Evolutionary conservation across 92 coral and sea anemone genomes (phyloP).

Genomic region (Micromussa lordhowensis): DNA sequence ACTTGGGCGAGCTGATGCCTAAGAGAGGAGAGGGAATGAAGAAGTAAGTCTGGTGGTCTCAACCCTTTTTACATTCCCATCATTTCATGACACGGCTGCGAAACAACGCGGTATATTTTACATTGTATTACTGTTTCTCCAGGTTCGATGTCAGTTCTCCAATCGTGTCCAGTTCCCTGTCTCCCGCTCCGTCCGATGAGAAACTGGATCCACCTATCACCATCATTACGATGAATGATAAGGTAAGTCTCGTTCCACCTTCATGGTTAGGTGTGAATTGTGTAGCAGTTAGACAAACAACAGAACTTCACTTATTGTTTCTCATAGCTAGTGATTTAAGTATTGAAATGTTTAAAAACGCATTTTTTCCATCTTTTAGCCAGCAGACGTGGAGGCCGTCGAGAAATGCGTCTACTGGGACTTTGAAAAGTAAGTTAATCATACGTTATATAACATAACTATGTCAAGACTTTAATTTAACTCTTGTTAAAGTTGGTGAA

Average conservation of each 20-base stretch:
- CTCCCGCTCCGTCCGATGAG: slow-evolving; percentile 67
- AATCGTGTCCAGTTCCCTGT: slow-evolving; percentile 74
- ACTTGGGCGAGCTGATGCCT: slow-evolving; percentile 81
- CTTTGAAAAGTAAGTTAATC: slow-evolving; percentile 75
- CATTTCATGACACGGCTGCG: neutral
- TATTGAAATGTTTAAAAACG: neutral
- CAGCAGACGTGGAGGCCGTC: slow-evolving; percentile 53
- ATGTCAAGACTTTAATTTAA: neutral
- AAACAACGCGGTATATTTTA: neutral
- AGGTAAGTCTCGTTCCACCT: slow-evolving; percentile 14
- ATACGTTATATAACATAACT: neutral
- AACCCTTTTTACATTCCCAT: neutral
- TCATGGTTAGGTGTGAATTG: neutral
- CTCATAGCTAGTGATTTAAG: neutral
- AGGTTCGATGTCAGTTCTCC: slow-evolving; percentile 80
- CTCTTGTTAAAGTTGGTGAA: neutral
- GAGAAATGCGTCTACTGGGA: slow-evolving; percentile 90
- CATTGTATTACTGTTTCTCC: neutral
- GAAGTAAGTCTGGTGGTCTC: slow-evolving; percentile 52
- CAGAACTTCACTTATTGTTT: neutral
- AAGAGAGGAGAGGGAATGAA: slow-evolving; percentile 78
- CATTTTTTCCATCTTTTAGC: slow-evolving; percentile 38
- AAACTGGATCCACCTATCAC: slow-evolving; percentile 83
- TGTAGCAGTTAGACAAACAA: neutral
- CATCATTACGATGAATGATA: slow-evolving; percentile 69